Evolutionary conservation across 2,797 vertebrate species (phyloP).

Genomic region (Pelochelys cantorii): DNA sequence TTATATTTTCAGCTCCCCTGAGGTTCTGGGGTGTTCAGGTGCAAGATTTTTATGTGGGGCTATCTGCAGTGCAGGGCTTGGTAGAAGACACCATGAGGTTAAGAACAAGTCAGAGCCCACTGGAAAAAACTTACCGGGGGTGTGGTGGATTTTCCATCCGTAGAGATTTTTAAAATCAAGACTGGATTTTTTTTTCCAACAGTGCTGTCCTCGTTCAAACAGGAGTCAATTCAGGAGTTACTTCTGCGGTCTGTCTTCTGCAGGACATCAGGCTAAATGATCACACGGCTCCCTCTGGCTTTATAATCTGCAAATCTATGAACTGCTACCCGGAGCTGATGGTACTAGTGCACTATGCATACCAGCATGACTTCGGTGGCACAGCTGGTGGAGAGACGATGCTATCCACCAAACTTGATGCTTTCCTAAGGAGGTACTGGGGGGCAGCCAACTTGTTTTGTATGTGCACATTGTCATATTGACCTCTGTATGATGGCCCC

Average conservation of each 20-base stretch:
- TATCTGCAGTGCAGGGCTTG: not conserved
- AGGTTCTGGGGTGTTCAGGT: not conserved
- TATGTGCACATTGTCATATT: rapidly evolving
- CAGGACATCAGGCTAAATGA: not conserved
- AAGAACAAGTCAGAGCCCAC: not conserved
- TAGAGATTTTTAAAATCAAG: no score
- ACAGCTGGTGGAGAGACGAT: no score
- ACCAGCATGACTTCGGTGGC: no score
- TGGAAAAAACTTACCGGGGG: not conserved
- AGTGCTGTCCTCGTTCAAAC: not conserved
- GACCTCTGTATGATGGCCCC: not conserved
- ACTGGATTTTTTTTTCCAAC: not conserved
- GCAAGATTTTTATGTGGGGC: not conserved
- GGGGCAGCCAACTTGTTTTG: no score
- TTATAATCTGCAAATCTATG: not conserved
- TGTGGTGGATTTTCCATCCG: not conserved
- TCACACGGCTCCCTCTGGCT: not conserved
- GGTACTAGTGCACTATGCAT: no score
- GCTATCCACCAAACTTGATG: no score
- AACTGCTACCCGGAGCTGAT: no score
- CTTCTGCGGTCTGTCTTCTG: not conserved
- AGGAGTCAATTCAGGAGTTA: not conserved
- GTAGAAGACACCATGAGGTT: not conserved
- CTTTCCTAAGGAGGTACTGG: no score
- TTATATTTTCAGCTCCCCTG: not conserved